These are phyloP conservation scores for Montifringilla adamsi DNA, from an alignment of 2,113 vertebrate genomes.

Conservation along the genomic window DNA sequence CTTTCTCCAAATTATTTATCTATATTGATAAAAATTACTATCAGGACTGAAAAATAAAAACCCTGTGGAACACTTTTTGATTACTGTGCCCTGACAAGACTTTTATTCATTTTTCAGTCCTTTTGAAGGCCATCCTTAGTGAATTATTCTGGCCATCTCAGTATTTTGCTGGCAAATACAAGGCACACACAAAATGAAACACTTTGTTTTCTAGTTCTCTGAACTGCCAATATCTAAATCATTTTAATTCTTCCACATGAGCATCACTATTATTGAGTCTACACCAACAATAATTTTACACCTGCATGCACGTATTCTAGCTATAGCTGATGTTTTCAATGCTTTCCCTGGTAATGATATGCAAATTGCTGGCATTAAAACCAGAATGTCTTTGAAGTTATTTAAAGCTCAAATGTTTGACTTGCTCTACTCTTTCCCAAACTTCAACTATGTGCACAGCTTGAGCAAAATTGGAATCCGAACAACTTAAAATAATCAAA, in stretches of 20 bases:
- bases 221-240: not conserved
- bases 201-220: not conserved
- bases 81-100: not conserved
- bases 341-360: not conserved
- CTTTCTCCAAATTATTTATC: not conserved
- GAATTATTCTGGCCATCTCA: not conserved
- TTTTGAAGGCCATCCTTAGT: not conserved
- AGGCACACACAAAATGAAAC: not conserved
- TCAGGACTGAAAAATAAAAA: not conserved
- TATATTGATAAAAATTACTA: not conserved
- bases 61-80: not conserved
- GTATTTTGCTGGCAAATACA: not conserved
- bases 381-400: constrained; percentile 21
- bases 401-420: constrained; percentile 14
- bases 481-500: not conserved
- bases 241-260: not conserved
- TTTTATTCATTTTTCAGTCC: not conserved
- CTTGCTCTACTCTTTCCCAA: not conserved
- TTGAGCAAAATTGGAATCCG: not conserved
- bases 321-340: not conserved
- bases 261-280: not conserved
- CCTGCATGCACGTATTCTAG: not conserved
- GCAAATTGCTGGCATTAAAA: constrained; percentile 19
- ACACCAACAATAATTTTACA: not conserved
- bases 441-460: not conserved